These are phyloP conservation scores for Saccopteryx bilineata DNA, from an alignment of 2,113 vertebrate genomes.

Conservation along the genomic window DNA sequence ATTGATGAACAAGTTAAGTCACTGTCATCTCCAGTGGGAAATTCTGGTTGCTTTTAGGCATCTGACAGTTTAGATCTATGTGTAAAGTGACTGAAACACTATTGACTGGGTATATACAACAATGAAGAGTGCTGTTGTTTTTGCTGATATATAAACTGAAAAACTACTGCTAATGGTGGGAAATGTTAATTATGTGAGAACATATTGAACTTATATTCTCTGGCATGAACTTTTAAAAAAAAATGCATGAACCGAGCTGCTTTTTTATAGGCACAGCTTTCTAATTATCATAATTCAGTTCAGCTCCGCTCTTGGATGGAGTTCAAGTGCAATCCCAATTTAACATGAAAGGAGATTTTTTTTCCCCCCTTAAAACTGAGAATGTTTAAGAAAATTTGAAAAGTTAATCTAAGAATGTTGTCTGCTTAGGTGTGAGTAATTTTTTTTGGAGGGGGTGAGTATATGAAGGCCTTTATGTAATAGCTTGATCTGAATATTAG, in stretches of 20 bases:
- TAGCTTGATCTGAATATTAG: constrained; percentile 77
- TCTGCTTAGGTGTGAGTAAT: constrained; percentile 80
- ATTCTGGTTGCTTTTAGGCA: constrained; percentile 67
- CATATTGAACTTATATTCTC: constrained; percentile 92
- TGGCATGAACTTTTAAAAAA: constrained; percentile 89
- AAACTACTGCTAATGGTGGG: constrained; percentile 90
- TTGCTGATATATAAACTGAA: constrained; percentile 89
- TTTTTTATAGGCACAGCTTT: constrained; percentile 90
- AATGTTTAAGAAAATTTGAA: constrained; percentile 88
- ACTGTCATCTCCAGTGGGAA: constrained; percentile 56
- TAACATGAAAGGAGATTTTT: constrained; percentile 87
- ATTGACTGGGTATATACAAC: constrained; percentile 82
- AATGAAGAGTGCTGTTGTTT: constrained; percentile 87
- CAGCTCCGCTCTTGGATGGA: constrained; percentile 88
- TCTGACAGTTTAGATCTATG: constrained; percentile 77
- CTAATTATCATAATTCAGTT: constrained; percentile 92
- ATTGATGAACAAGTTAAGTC: constrained; percentile 20
- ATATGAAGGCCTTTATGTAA: constrained; percentile 71
- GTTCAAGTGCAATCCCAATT: constrained; percentile 90
- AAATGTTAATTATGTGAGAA: constrained; percentile 92
- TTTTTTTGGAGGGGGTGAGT: constrained; percentile 52
- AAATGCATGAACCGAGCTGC: constrained; percentile 88
- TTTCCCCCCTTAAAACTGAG: constrained; percentile 67
- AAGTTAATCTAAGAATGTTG: constrained; percentile 87
- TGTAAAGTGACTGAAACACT: constrained; percentile 84